Conservation (phyloP, 2,797 vertebrate genomes). For the Etheostoma nigrum region DNA sequence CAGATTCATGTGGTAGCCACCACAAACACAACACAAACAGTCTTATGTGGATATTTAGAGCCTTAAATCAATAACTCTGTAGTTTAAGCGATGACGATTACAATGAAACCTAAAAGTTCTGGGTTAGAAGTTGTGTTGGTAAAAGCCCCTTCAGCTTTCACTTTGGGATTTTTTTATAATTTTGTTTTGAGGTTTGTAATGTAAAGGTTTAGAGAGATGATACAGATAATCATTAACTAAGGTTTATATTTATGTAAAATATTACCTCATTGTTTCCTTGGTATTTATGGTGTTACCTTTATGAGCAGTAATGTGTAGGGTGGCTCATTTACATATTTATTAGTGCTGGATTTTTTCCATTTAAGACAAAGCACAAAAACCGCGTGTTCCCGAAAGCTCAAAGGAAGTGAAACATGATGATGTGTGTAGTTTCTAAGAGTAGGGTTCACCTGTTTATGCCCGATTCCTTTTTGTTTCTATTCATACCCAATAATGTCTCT, state of each 20-base stretch:
- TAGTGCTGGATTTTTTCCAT: neutral
- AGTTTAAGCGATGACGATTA: neutral
- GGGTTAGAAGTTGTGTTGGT: neutral
- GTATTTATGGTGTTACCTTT: neutral
- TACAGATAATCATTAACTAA: too few relatives aligned
- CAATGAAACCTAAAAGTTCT: neutral
- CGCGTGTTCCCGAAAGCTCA: neutral
- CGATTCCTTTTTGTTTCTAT: neutral
- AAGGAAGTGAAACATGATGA: slow-evolving; percentile 20
- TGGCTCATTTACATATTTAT: neutral
- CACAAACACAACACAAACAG: slow-evolving; percentile 1
- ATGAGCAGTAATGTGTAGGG: neutral
- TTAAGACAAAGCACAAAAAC: neutral
- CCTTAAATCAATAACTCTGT: neutral
- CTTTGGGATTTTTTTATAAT: neutral
- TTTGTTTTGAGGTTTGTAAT: too few relatives aligned
- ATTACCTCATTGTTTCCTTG: neutral
- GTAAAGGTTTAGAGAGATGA: too few relatives aligned
- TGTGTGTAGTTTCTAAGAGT: neutral
- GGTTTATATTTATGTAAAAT: too few relatives aligned
- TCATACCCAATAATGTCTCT: neutral
- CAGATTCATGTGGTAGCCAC: neutral
- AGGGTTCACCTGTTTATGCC: neutral
- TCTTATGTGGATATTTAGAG: neutral
- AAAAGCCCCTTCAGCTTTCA: neutral